Evolutionary conservation across 2,113 vertebrate genomes (phyloP).

Genomic region (Phasianus colchicus): DNA sequence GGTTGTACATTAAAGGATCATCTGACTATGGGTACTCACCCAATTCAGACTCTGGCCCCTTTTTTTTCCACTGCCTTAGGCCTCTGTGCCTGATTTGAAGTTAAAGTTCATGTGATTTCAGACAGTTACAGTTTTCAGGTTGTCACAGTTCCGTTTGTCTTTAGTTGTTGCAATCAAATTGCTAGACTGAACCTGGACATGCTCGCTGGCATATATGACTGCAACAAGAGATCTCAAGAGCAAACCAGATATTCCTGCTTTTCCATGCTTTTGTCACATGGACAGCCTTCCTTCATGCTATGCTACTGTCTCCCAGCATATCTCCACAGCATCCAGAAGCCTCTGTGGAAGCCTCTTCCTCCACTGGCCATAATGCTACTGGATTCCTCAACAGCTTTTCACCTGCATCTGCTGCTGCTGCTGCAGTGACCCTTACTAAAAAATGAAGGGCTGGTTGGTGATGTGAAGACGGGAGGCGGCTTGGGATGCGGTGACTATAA

Average conservation of each 20-base stretch:
- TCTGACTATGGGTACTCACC: background rate
- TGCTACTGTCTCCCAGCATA: background rate
- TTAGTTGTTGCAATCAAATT: background rate
- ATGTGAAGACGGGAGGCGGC: no score
- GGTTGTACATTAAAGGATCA: background rate
- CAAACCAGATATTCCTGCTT: accelerated
- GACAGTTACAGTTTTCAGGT: background rate
- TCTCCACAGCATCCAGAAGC: background rate
- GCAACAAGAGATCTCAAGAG: background rate
- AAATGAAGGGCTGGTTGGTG: no score
- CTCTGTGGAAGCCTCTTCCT: background rate
- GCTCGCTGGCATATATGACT: background rate
- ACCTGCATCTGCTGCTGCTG: no score
- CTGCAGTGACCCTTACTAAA: background rate
- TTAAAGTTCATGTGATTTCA: background rate
- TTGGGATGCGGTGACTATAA: no score
- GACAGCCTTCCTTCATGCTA: background rate
- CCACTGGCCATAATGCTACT: background rate
- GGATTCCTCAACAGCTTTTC: background rate
- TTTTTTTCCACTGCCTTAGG: background rate
- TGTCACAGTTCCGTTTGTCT: background rate
- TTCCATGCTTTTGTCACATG: background rate
- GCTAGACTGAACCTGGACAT: background rate
- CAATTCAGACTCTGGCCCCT: accelerated
- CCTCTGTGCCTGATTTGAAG: background rate